Evolutionary conservation across 2,888 invertebrate genomes (phyloP).

Genomic region (Oligia strigilis): DNA sequence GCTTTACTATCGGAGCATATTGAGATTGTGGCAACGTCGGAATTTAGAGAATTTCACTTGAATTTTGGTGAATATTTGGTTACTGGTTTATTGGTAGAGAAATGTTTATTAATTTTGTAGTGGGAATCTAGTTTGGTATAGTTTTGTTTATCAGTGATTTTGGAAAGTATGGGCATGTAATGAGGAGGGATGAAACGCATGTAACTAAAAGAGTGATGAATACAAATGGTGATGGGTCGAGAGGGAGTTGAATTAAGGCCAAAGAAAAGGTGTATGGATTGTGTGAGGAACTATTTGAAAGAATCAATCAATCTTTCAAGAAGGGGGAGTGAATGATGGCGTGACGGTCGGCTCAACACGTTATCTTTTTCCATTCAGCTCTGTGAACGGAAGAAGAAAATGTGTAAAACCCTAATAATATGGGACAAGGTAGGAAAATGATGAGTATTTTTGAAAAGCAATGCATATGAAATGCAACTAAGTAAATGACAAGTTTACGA

Average conservation of each 20-base stretch:
- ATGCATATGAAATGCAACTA: neutral
- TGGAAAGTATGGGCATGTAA: neutral
- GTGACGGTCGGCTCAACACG: no score
- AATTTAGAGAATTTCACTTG: conserved; percentile 43
- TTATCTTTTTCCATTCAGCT: no score
- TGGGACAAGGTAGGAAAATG: neutral
- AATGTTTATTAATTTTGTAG: conserved; percentile 43
- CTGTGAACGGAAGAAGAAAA: neutral
- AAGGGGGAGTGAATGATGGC: neutral
- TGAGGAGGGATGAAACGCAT: neutral
- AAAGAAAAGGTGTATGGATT: neutral
- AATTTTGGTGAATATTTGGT: conserved; percentile 49
- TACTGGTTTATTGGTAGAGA: conserved; percentile 18
- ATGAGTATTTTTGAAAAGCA: neutral
- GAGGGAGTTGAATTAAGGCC: neutral
- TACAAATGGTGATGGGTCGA: neutral
- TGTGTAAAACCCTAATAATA: neutral
- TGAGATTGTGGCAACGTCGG: conserved; percentile 31
- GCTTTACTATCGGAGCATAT: conserved; percentile 55
- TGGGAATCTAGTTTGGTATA: neutral
- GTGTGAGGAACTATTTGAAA: neutral
- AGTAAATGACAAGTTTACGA: neutral
- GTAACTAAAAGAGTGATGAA: neutral
- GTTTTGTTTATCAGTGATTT: neutral
- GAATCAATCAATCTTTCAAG: no score